Percentiles rank a stretch among this genome's conserved stretches.
Conservation (phyloP, 1,140 invertebrate genomes). For the Brachionus koreanus region DNA sequence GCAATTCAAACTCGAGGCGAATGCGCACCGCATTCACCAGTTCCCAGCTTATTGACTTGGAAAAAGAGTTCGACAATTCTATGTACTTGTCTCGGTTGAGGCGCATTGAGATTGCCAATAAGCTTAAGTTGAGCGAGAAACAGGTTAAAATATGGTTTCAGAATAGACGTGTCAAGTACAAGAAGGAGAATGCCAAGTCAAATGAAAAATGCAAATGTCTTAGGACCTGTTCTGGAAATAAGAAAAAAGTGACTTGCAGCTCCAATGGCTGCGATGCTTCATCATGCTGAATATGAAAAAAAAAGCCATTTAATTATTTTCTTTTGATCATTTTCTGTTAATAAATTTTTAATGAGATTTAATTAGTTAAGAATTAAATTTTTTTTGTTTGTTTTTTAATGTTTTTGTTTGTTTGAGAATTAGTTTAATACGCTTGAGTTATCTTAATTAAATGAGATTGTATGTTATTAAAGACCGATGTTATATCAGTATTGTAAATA, state of each 20-base stretch:
- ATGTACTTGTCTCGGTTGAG: constrained; percentile 64
- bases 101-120: constrained; percentile 64
- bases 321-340: neutral
- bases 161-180: constrained; percentile 74
- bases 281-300: neutral
- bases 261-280: constrained; percentile 8
- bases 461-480: neutral
- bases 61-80: constrained; percentile 62
- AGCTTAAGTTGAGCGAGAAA: constrained; percentile 76
- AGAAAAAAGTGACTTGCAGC: neutral
- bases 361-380: neutral
- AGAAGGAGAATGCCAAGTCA: constrained; percentile 59
- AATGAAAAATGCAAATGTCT: constrained; percentile 62
- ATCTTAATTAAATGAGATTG: neutral
- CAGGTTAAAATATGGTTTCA: constrained; percentile 92
- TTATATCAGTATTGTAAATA: constrained; percentile 23
- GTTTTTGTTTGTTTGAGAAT: neutral
- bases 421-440: neutral
- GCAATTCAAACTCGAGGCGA: constrained; percentile 52
- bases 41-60: constrained; percentile 63
- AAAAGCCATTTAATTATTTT: neutral
- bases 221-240: constrained; percentile 49
- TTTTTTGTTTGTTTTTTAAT: neutral
- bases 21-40: constrained; percentile 65
- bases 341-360: constrained; percentile 16